Conservation (phyloP, 1,140 invertebrate species). For the Ceratosolen solmsi region DNA sequence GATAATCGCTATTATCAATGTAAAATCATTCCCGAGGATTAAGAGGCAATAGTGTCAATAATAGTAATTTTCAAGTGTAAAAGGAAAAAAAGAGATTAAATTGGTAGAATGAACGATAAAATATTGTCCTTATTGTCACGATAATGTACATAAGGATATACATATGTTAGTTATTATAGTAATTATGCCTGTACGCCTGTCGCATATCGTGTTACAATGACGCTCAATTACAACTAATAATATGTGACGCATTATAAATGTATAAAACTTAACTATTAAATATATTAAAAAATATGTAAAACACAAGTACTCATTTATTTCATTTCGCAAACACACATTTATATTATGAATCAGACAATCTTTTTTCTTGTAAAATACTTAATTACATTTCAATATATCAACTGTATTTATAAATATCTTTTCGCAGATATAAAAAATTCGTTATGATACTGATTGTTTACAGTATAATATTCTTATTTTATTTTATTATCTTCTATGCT, state of each 20-base stretch:
- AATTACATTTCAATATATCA: too few relatives aligned
- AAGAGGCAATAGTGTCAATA: conserved; percentile 55
- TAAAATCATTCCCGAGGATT: neutral
- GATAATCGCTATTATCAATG: neutral
- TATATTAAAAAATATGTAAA: conserved; percentile 60
- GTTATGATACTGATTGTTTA: too few relatives aligned
- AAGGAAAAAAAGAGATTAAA: conserved; percentile 34
- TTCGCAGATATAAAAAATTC: too few relatives aligned
- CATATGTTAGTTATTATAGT: conserved; percentile 62
- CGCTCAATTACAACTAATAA: conserved; percentile 60
- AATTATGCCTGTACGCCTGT: conserved; percentile 59
- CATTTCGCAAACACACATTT: conserved; percentile 19
- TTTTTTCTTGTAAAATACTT: conserved; percentile 3
- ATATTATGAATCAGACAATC: neutral
- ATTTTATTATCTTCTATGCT: too few relatives aligned
- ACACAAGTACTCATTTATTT: conserved; percentile 17
- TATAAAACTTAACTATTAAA: conserved; percentile 71
- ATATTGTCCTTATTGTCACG: conserved; percentile 53
- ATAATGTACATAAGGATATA: conserved; percentile 49
- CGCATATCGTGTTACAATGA: conserved; percentile 67
- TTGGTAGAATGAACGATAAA: conserved; percentile 42
- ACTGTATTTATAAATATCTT: too few relatives aligned
- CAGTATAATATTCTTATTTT: too few relatives aligned
- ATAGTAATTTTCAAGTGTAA: conserved; percentile 47
- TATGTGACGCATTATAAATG: conserved; percentile 65